Evolutionary conservation across 2,113 vertebrate genomes (phyloP), one percentile per base, ranked within the genome.

Genomic region (Xenopus laevis): DNA sequence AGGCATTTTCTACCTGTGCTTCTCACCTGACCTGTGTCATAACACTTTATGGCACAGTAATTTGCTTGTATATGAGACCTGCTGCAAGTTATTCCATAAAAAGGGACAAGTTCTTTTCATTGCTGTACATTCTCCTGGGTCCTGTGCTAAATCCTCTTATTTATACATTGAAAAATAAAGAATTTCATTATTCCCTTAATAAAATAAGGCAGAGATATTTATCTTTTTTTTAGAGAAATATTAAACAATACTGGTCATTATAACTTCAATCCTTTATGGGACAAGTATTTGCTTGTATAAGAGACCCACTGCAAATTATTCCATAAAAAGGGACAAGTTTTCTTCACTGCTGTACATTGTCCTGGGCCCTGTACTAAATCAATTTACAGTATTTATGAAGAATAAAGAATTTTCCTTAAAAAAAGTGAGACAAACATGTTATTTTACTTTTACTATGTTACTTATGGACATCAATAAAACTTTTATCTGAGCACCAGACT

Each of bases 1-100:
- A 79, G 23, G 81, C 81, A 6, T 66, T 79, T 13, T 79, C 78
- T 2, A 82, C 81, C 10, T 82, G 81, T 8, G 77, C 55, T 40
- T 40, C 33, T 40, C 33, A 40, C 33, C 6, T 40, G 33, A 40
- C 6, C 33, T 40, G 6, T 40, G 33, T 40, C 2, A 40, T 40
- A 40, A 40, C 6, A 1, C 8, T 40, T 40, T 40, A 40, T 40
- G 33, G 33, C 2, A 40, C 33, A 7, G 5, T 7, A 4, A 40
- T 40, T 6, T 40, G 33, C 33, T 7, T 40, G 33, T 40, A 40
- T 40, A 40, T 40, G 33, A 4, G 71, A 73, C n/a, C 27, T 81
- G 78, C 4, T 82, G 13, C 70, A 27, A 52, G 13, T 3, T 53
- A 67, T 65, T 78, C 80, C 16, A 20, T 44, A 23, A 55, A 68